These are phyloP conservation scores for Sigmodon hispidus DNA, from an alignment of 2,113 vertebrate genomes.

Conservation along the genomic window DNA sequence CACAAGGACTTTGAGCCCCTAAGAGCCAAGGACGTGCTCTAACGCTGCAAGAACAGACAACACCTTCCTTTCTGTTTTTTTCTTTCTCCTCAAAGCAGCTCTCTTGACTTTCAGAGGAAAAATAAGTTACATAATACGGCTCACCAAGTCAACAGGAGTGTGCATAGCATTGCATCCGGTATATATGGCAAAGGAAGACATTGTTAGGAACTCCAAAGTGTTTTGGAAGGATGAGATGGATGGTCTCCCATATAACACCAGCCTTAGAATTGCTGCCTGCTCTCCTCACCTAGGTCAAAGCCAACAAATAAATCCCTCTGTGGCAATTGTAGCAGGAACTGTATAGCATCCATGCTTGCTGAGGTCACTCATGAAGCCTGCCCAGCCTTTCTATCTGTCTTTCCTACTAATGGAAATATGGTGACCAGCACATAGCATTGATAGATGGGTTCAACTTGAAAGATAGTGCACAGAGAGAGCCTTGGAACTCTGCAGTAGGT, in stretches of 20 bases:
- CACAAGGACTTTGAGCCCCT: neutral
- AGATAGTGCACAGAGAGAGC: neutral
- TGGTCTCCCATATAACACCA: neutral
- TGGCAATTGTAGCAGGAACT: accelerated
- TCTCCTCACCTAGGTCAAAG: neutral
- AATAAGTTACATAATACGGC: neutral
- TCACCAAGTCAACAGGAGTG: neutral
- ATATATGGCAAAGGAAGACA: neutral
- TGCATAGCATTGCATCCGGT: neutral
- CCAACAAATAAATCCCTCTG: neutral
- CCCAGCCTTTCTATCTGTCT: neutral
- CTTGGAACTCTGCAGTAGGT: neutral
- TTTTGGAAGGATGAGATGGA: neutral
- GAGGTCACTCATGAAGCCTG: neutral
- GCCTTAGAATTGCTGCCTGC: neutral
- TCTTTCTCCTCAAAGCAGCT: neutral
- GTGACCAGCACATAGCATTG: neutral
- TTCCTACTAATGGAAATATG: neutral
- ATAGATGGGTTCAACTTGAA: neutral
- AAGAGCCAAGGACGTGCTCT: neutral
- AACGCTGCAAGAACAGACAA: neutral
- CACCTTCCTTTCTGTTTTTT: neutral
- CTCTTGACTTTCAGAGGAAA: neutral
- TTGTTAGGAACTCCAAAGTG: neutral
- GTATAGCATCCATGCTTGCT: neutral